Conservation (phyloP, 2,888 invertebrate genomes). For the Trachelus stipa region DNA sequence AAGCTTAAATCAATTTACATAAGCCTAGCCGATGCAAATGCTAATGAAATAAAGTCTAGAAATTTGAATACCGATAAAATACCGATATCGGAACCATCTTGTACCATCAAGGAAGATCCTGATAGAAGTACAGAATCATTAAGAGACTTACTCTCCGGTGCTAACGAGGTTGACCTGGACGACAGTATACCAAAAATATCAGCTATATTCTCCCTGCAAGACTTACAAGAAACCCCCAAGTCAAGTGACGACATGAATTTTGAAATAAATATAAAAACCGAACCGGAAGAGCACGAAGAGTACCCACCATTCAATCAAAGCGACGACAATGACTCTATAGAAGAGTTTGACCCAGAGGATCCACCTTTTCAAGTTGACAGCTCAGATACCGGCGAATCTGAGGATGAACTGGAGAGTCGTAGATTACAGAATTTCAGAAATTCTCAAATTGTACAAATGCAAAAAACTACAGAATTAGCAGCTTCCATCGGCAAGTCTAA, state of each 20-base stretch:
- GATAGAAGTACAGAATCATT: neutral
- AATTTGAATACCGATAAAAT: slow-evolving; percentile 18
- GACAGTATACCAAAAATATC: neutral
- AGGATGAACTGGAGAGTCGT: slow-evolving; percentile 30
- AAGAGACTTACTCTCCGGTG: neutral
- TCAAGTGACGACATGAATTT: neutral
- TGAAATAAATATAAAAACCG: slow-evolving; percentile 1
- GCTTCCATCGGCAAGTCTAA: neutral
- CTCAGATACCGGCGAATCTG: slow-evolving; percentile 38
- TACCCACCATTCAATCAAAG: slow-evolving; percentile 24
- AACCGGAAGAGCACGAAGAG: slow-evolving; percentile 18
- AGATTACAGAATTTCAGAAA: neutral
- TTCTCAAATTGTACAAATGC: neutral
- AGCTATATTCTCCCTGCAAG: neutral
- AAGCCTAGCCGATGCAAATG: slow-evolving; percentile 33
- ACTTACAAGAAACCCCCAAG: slow-evolving; percentile 3
- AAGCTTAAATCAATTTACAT: slow-evolving; percentile 56
- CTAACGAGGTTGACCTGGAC: neutral
- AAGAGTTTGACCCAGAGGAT: slow-evolving; percentile 63
- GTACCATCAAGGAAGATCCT: neutral
- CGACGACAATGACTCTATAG: slow-evolving; percentile 56
- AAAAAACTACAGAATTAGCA: neutral
- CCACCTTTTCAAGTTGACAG: slow-evolving; percentile 44
- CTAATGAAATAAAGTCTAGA: neutral
- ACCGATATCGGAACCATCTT: neutral